Evolutionary conservation across 1,140 invertebrate genomes (phyloP), one percentile per base, ranked within the genome.

Genomic region (Pinna nobilis): DNA sequence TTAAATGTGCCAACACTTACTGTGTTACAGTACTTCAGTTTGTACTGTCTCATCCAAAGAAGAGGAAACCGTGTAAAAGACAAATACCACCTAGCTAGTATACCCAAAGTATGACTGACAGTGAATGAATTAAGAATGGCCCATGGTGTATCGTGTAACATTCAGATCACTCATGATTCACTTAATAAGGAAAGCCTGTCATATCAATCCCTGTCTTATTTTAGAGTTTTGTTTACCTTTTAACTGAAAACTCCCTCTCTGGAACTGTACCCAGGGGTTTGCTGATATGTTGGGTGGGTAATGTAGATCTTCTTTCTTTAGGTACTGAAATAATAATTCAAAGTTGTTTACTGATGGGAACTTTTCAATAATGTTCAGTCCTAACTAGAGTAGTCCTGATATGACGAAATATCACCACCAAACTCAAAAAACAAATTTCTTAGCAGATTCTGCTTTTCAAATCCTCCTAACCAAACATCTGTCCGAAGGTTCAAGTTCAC

Each of bases 201-300:
- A n/a, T n/a, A n/a, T n/a, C n/a, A n/a, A n/a, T n/a, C n/a, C n/a
- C n/a, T n/a, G n/a, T n/a, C n/a, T n/a, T n/a, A n/a, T n/a, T n/a
- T n/a, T n/a, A n/a, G n/a, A n/a, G n/a, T n/a, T n/a, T 53, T 13
- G 5, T 53, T 33, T 59, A 59, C 80, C 81, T 81, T 69, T 81
- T 4, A 81, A 49, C 72, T 71, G 78, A 37, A 71, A 72, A 71
- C 73, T 76, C 15, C 76, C 60, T 41, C 77, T 77, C 50, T 59
- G 70, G 13, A 75, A 94, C 76, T 93, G 90, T 41, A 93, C 91
- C 96, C 96, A 98, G n/a, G 93, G 91, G 86, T 90, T 91, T 39
- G 35, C 76, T 60, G 75, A 89, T 79, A 91, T 91, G 69, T 93
- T 90, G 2, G 92, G 90, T 30, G 92, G 90, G 79, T 93, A 92